Conservation (phyloP, 2,113 vertebrate species). For the Coreoperca whiteheadi region DNA sequence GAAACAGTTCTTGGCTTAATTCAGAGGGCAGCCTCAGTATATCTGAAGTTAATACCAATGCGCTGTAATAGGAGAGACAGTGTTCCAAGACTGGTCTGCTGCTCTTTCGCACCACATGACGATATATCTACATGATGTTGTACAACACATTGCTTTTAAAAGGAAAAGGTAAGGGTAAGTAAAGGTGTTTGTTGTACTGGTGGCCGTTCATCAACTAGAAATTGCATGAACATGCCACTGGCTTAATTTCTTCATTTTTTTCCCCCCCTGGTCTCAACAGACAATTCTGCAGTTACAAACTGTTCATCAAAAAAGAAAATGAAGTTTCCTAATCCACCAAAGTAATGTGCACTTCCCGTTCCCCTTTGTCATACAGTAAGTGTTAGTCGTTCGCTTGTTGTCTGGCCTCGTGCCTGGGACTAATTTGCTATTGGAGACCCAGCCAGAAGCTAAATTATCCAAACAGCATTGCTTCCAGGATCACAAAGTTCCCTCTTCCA, state of each 20-base stretch:
- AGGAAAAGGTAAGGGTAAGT: not conserved
- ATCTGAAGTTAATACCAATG: slow-evolving; percentile 31
- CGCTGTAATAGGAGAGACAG: slow-evolving; percentile 8
- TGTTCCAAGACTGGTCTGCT: slow-evolving; percentile 12
- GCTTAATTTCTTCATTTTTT: no score
- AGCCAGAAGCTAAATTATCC: slow-evolving; percentile 35
- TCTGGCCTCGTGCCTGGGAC: slow-evolving; percentile 39
- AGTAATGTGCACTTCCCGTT: not conserved
- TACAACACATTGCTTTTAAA: not conserved
- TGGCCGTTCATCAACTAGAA: not conserved
- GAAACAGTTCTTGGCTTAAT: slow-evolving; percentile 33
- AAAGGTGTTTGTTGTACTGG: not conserved
- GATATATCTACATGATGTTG: not conserved
- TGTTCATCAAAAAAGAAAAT: not conserved
- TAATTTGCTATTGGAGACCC: slow-evolving; percentile 39
- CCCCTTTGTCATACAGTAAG: slow-evolving; percentile 16
- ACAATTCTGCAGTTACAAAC: not conserved
- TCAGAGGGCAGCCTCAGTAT: slow-evolving; percentile 12
- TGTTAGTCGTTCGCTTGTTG: not conserved
- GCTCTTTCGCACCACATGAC: slow-evolving; percentile 27
- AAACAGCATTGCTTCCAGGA: slow-evolving; percentile 25
- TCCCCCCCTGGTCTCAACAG: not conserved
- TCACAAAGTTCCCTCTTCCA: slow-evolving; percentile 23
- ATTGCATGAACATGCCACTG: not conserved
- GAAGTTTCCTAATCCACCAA: not conserved